phyloP scores from a whole-genome alignment of 1,140 invertebrate species.

The Papilio xuthus region DNA sequence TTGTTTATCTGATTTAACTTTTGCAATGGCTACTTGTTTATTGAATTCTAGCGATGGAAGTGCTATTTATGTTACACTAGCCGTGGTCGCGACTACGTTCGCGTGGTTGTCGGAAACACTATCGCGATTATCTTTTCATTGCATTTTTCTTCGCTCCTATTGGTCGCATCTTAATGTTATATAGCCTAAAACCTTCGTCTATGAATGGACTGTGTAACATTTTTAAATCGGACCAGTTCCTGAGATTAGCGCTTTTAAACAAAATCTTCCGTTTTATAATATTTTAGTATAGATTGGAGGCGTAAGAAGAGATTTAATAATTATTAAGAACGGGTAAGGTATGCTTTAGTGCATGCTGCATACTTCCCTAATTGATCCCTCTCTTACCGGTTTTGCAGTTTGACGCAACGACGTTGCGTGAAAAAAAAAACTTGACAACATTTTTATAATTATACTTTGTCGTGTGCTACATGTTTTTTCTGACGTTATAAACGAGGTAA shows the following conservation, averaged over 20 bases:
- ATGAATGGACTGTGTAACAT: too few species aligned
- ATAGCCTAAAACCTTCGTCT: too few species aligned
- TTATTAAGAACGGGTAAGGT: conserved; percentile 25
- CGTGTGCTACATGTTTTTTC: not conserved
- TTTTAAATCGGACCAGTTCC: too few species aligned
- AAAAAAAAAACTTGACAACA: not conserved
- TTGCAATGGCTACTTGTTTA: not conserved
- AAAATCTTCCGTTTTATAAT: too few species aligned
- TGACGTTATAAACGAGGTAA: not conserved
- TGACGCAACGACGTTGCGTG: not conserved
- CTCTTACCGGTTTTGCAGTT: conserved; percentile 16
- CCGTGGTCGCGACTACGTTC: too few species aligned
- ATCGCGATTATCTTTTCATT: too few species aligned
- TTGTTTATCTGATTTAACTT: conserved; percentile 30
- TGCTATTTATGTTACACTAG: conserved; percentile 6
- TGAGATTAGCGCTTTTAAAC: too few species aligned
- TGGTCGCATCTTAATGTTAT: too few species aligned
- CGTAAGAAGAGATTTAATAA: conserved; percentile 16
- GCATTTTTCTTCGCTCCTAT: too few species aligned
- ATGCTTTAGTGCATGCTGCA: conserved; percentile 29
- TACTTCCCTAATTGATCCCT: conserved; percentile 26
- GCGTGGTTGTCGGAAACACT: too few species aligned
- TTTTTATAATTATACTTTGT: not conserved
- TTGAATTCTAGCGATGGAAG: conserved; percentile 6
- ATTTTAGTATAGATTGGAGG: too few species aligned